A percentile compares a stretch with the other conserved stretches of the same genome.
Evolutionary conservation across 2,888 invertebrate genomes (phyloP).

Genomic region (Sabellastarte sp.): DNA sequence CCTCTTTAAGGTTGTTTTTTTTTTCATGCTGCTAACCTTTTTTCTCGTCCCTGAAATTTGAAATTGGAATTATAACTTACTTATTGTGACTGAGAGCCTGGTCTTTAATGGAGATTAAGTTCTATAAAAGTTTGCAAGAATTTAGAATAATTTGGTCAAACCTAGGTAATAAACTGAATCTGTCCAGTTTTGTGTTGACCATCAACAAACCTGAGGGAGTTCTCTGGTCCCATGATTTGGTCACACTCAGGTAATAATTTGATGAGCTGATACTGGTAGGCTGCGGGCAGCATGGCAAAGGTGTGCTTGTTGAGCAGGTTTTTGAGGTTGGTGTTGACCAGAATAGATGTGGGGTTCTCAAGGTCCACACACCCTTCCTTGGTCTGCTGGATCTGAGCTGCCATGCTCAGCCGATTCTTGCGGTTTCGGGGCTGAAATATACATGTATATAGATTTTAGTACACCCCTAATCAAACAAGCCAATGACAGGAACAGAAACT

Average conservation of each 20-base stretch:
- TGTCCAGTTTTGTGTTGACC: no score
- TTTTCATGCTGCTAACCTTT: no score
- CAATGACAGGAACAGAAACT: not conserved
- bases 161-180: no score
- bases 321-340: slow-evolving; percentile 83
- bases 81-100: no score
- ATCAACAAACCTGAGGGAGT: slow-evolving; percentile 56
- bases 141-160: no score
- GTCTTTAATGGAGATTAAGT: no score
- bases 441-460: not conserved
- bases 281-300: slow-evolving; percentile 79
- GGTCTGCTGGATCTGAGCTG: slow-evolving; percentile 88
- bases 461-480: no score
- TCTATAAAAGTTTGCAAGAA: no score
- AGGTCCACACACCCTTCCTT: slow-evolving; percentile 92
- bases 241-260: slow-evolving; percentile 91
- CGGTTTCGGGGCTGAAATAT: slow-evolving; percentile 7
- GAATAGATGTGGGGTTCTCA: slow-evolving; percentile 92
- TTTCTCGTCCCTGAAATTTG: no score
- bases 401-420: slow-evolving; percentile 61
- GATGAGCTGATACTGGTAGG: slow-evolving; percentile 89
- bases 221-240: slow-evolving; percentile 62
- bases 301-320: slow-evolving; percentile 85
- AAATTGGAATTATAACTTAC: no score
- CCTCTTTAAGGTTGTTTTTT: no score